phyloP scores from a whole-genome alignment of 2,113 vertebrate genomes.

The Electrona antarctica region DNA sequence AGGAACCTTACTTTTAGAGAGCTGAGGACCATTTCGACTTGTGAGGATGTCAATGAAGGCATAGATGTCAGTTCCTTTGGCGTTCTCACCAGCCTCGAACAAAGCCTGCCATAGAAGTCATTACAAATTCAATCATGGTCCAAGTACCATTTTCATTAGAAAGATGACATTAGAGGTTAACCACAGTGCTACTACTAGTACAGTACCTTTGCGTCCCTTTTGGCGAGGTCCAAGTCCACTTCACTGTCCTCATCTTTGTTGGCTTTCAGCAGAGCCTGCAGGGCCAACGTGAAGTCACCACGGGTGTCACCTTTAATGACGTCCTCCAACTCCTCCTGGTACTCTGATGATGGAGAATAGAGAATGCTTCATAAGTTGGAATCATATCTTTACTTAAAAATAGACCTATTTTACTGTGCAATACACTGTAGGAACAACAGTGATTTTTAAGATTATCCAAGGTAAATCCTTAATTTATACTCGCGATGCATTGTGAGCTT shows the following conservation, averaged over 20 bases:
- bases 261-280: conserved; percentile 80
- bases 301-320: conserved; percentile 85
- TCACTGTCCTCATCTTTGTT: conserved; percentile 73
- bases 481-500: no score
- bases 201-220: conserved; percentile 85
- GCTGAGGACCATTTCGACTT: conserved; percentile 79
- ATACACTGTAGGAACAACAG: no score
- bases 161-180: not conserved
- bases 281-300: conserved; percentile 82
- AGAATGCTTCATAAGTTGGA: not conserved
- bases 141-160: not conserved
- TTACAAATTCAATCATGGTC: not conserved
- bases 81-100: conserved; percentile 86
- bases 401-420: no score
- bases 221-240: conserved; percentile 77
- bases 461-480: no score
- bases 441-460: no score
- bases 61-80: conserved; percentile 74
- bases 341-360: conserved; percentile 64
- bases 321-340: conserved; percentile 81
- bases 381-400: no score
- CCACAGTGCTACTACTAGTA: not conserved
- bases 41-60: conserved; percentile 84
- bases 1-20: conserved; percentile 80
- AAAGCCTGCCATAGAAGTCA: conserved; percentile 72